Evolutionary conservation across 2,797 vertebrate species (phyloP).

Genomic region (Pseudotriccus pelzelni): DNA sequence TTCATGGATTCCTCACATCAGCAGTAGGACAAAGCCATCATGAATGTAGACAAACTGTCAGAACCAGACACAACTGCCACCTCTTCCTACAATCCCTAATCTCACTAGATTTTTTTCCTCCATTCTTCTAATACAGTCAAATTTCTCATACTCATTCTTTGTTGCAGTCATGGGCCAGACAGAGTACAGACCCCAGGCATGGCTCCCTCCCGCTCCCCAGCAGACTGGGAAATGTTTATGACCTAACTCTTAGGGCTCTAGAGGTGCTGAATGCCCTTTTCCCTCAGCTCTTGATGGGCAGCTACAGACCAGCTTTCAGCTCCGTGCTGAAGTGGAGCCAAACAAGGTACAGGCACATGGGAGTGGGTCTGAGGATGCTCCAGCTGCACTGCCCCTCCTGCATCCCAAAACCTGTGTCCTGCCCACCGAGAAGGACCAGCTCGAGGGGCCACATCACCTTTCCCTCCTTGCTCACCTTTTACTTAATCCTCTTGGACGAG

Average conservation of each 20-base stretch:
- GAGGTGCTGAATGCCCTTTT: constrained; percentile 44
- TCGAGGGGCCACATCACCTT: neutral
- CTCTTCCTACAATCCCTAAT: neutral
- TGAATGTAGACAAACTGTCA: no score
- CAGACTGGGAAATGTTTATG: constrained; percentile 40
- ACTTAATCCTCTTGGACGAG: neutral
- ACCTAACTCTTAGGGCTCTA: constrained; percentile 23
- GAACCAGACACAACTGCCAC: no score
- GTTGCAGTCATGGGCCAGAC: neutral
- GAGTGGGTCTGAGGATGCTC: neutral
- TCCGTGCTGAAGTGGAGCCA: fast-evolving
- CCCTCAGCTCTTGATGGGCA: constrained; percentile 37
- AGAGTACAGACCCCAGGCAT: neutral
- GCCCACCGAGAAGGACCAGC: fast-evolving
- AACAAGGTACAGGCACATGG: fast-evolving
- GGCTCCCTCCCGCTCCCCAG: neutral
- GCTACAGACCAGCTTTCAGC: neutral
- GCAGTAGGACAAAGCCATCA: neutral
- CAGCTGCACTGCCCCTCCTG: neutral
- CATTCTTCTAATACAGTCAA: neutral
- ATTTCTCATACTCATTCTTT: neutral
- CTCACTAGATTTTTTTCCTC: neutral
- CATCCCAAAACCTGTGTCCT: neutral
- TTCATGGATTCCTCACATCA: neutral
- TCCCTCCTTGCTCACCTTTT: neutral